Evolutionary conservation across 2,888 invertebrate species (phyloP).

Genomic region (Oithona nana): DNA sequence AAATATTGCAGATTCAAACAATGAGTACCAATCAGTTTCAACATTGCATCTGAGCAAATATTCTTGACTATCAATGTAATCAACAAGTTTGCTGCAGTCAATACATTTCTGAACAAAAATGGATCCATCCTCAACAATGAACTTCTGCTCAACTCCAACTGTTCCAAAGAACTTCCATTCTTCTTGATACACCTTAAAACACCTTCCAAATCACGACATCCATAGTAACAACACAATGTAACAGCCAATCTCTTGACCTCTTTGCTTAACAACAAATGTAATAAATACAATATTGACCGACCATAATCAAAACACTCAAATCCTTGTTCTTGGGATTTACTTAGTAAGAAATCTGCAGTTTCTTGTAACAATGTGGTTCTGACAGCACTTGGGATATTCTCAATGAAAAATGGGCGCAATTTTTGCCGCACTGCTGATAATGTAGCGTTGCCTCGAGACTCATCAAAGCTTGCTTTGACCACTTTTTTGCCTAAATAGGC

Average conservation of each 20-base stretch:
- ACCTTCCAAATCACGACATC: slow-evolving; percentile 9
- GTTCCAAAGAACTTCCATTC: slow-evolving; percentile 9
- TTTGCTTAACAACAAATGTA: neutral
- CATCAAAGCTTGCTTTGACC: neutral
- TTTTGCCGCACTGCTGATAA: neutral
- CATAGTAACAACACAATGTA: slow-evolving; percentile 13
- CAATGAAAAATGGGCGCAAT: slow-evolving; percentile 5
- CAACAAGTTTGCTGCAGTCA: neutral
- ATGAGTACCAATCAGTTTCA: slow-evolving; percentile 13
- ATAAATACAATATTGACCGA: slow-evolving; percentile 1
- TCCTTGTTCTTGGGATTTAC: neutral
- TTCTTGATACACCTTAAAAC: slow-evolving; percentile 11
- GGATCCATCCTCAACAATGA: slow-evolving; percentile 13
- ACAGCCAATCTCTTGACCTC: slow-evolving; percentile 8
- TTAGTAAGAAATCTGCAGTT: neutral
- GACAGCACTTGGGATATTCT: neutral
- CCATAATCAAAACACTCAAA: slow-evolving; percentile 14
- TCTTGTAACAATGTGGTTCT: neutral
- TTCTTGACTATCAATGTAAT: neutral
- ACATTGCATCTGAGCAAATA: slow-evolving; percentile 10
- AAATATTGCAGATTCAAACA: slow-evolving; percentile 1
- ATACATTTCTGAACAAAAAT: slow-evolving; percentile 6
- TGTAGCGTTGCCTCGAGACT: neutral
- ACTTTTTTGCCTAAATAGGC: neutral
- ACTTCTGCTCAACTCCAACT: slow-evolving; percentile 4